Base-by-base conservation (phyloP, 2,888 invertebrate genomes). In the Byasa hedistus region DNA sequence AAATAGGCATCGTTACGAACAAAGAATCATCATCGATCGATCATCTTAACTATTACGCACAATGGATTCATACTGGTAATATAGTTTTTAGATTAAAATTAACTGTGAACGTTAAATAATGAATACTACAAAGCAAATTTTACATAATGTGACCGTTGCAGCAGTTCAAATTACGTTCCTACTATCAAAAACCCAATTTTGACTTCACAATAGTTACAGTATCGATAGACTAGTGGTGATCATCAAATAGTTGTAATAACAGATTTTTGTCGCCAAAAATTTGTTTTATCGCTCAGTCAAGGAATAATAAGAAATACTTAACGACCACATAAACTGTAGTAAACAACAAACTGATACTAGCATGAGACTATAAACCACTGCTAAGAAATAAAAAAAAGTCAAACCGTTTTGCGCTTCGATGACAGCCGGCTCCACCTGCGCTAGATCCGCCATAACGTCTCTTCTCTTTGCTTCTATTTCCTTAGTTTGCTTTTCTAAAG, bases 361-460 rank as follows among this genome's bases (percentile, higher is more conserved):
- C 44, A 19, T 17, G 44, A 19, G 44, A 44, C 15, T 44, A 44
- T 15, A 44, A 44, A 44, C 44, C 19, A 44, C 4, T 44, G 44
- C 44, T 4, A 44, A 19, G 15, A 1, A 17, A 44, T 15, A 15
- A 72, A 77, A 74, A 81, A 81, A 77, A 76, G 76, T 78, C 91
- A 89, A 93, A 97, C 97, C 98, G 92, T 96, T 96, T 93, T 99
- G 99, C 48, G 99, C 99, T 76, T 99, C 99, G 78, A 98, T 96
- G 74, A 99, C 99, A 70, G 99, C 99, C 0, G 99, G 99, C 88
- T 99, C 99, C 62, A 99, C 99, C 89, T 97, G 95, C 2, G 97
- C 98, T 75, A 99, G 94, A 88, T 99, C 99, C 17, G 96, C 97
- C 96, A 97, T 97, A 1, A 99, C 99, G 82, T 96, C 96, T 73